Evolutionary conservation across 2,113 vertebrate genomes (phyloP), one percentile per base, ranked within the genome.

Genomic region (Ondatra zibethicus): DNA sequence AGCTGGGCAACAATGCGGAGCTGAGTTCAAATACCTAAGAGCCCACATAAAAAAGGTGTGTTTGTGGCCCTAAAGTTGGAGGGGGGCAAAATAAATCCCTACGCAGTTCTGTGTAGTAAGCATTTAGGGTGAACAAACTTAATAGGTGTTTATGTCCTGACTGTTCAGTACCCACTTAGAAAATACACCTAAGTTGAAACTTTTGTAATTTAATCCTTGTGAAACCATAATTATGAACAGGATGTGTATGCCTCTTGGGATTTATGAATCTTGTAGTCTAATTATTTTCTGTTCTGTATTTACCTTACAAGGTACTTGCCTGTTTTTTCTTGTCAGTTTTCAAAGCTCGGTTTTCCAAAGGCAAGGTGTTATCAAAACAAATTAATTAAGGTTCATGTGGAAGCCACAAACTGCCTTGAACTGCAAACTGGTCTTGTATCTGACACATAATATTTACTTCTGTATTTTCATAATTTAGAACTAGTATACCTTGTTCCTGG

Each of bases 391-490:
- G 47, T n/a, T 84, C 42, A 77, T 72, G 21, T 42, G 36, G 27
- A 90, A 93, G 65, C 61, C 61, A 4, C 81, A 39, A 52, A 23
- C 75, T 92, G 9, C 21, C 45, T 58, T 33, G 13, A 75, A 39
- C 52, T 45, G 77, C 50, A 93, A 45, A 81, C 89, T 80, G 36
- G 17, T 31, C 63, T 87, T 50, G 13, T 55, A 3, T 58, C 19
- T 81, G 25, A 84, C 5, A 94, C 29, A 33, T 72, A n/a, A 66
- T 81, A 25, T 39, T 7, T 42, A 81, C 14, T 68, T 3, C 16
- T 52, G 7, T 31, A 13, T 70, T 95, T 96, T 76, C 52, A 58
- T 16, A 92, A 94, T 92, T 81, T 42, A 86, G 58, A 92, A 84
- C 29, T 77, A 63, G 42, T 9, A 29, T 31, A 23, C 6, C 21